Base-by-base conservation (phyloP, 1,140 invertebrate species). In the Drosophila rufa region DNA sequence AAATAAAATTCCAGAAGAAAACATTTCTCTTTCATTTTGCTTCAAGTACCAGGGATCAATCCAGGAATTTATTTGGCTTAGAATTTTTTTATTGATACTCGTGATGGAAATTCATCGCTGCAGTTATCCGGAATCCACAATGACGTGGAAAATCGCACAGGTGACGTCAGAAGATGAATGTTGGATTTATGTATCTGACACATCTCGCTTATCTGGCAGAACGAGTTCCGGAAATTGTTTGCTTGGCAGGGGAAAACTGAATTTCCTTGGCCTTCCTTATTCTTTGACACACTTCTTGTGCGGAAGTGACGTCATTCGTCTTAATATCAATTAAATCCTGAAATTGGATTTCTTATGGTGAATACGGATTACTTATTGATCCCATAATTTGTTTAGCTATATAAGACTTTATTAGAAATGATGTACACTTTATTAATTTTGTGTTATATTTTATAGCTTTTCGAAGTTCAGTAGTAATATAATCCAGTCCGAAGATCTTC, bases 221-320 rank as follows among this genome's bases (percentile, higher is more conserved):
- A 55, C 33, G 64, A 70, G 62, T 55, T 46, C 48, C 67, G 67
- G 67, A 70, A 70, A 70, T 70, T 46, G 48, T 68, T 55, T 68
- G 48, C 30, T 50, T 36, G 19, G 27, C 30, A 5, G 12, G 22
- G 9, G 12, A 43, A 70, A 67, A 68, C 40, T 46, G 48, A 55
- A 53, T 55, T 67, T 53, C 17, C 67, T 55, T 53, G 67, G 12
- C 40, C 25, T 27, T 27, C 5, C 25, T 46, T 51, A 40, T 53
- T 46, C 67, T 70, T 70, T 70, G 62, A 68, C 48, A 70, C 62
- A 70, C 40, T 70, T 36, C 38, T 66, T 19, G 5, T 46, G 46
- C 22, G 27, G 47, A 64, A 64, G 8, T 27, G 27, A 66, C 25
- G 40, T 11, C 30, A 22, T 25, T 57, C n/a, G 33, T 30, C 38